Base-by-base conservation (phyloP, 2,797 vertebrate species). In the Nothura maculosa region DNA sequence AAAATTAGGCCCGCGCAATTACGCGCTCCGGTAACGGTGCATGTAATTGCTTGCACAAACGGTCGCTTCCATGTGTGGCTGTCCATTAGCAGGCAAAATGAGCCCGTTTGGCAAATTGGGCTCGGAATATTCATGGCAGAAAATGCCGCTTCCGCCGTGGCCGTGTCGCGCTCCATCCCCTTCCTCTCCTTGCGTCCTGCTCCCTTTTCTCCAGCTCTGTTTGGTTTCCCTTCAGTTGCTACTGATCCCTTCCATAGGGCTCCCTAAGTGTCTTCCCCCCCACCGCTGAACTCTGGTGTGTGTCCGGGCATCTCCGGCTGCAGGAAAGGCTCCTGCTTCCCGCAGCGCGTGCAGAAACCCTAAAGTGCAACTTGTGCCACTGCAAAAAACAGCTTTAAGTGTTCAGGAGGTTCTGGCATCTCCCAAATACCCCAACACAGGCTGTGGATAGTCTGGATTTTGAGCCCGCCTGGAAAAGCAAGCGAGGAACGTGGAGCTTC, bases 11-110 rank as follows among this genome's bases (percentile, higher is more conserved):
- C 80, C 85, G 85, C 15, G 0, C 81, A 77, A 60, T 94, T 96
- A 93, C 48, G 76, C 85, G 75, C 6, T 94, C 74, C 54, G 89
- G 90, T 93, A 96, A 96, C 95, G 1, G 14, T 0, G 75, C 1
- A 0, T 91, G 89, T 97, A 92, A 96, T 94, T 93, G 67, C 90
- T 91, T 91, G 77, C 83, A 80, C 73, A 93, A 88, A 92, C 20
- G 96, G 87, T 91, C 93, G 85, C 77, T 95, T 96, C 80, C 92
- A 78, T 91, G 81, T 85, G 78, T 87, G 92, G 93, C 85, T 93
- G 91, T 77, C 92, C 58, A 30, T 94, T 95, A 92, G 73, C 58
- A 69, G 78, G 84, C 63, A 81, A 77, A 94, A 94, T 93, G 85
- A 85, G 60, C 50, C 36, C 20, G 0, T 85, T 85, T 85, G 91